A percentile compares a stretch with the other conserved stretches of the same genome.
These are phyloP conservation scores for Hesperophylax magnus DNA, from an alignment of 1,140 invertebrate genomes.

Conservation along the genomic window DNA sequence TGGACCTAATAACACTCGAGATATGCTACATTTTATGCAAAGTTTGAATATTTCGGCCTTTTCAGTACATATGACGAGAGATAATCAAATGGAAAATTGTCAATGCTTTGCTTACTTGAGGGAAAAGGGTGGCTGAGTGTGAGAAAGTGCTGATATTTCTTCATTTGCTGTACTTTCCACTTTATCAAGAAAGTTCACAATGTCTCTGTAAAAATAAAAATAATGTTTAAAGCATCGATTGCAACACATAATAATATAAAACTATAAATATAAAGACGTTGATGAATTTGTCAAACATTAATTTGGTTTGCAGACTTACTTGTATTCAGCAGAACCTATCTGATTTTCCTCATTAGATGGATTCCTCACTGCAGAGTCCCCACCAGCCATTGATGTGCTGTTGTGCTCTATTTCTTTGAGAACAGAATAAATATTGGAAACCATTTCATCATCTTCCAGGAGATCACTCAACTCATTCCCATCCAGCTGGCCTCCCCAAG, in stretches of 20 bases:
- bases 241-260: no score
- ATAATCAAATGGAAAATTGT: no score
- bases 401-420: constrained; percentile 66
- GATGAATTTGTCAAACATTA: no score
- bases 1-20: no score
- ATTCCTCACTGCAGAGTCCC: constrained; percentile 7
- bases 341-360: neutral
- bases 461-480: constrained; percentile 43
- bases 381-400: neutral
- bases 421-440: constrained; percentile 69
- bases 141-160: constrained; percentile 56
- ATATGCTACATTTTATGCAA: no score
- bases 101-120: constrained; percentile 43
- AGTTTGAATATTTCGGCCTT: no score
- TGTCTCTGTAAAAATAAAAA: constrained; percentile 62
- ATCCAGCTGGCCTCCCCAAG: constrained; percentile 11
- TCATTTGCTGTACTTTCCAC: constrained; percentile 69
- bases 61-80: no score
- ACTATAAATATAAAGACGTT: no score
- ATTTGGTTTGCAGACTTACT: constrained; percentile 27
- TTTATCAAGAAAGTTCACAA: constrained; percentile 68
- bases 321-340: constrained; percentile 46
- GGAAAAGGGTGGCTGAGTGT: constrained; percentile 54
- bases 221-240: no score
- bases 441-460: constrained; percentile 63